Percentiles rank a stretch among this genome's conserved stretches.
Conservation (phyloP, 2,888 invertebrate species). For the Nesidiocoris tenuis region DNA sequence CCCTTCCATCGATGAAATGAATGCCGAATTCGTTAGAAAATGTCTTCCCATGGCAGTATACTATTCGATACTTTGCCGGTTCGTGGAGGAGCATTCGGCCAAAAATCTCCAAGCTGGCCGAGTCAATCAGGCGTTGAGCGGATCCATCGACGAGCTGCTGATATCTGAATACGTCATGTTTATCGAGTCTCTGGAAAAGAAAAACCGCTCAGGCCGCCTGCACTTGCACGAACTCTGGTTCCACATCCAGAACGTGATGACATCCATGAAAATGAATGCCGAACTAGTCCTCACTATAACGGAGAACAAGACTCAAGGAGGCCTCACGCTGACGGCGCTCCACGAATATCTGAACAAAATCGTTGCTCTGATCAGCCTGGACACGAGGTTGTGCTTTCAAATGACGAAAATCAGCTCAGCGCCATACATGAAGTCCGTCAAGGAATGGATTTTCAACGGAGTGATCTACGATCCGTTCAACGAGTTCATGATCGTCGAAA, state of each 20-base stretch:
- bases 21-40: conserved; percentile 32
- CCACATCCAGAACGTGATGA: conserved; percentile 72
- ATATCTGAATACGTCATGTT: conserved; percentile 77
- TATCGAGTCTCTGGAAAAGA: conserved; percentile 80
- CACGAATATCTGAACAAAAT: conserved; percentile 64
- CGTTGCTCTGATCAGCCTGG: conserved; percentile 54
- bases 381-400: conserved; percentile 28
- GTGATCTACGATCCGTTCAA: conserved; percentile 85
- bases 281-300: conserved; percentile 46
- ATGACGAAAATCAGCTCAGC: conserved; percentile 58
- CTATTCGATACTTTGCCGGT: conserved; percentile 24
- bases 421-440: conserved; percentile 87
- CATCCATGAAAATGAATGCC: conserved; percentile 29
- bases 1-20: conserved; percentile 27
- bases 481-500: conserved; percentile 56
- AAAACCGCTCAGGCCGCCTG: conserved; percentile 69
- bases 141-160: conserved; percentile 15
- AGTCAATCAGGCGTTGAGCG: conserved; percentile 27
- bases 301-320: conserved; percentile 73
- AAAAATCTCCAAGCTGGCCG: conserved; percentile 17
- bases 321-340: conserved; percentile 78
- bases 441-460: conserved; percentile 94
- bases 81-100: conserved; percentile 12
- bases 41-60: conserved; percentile 27
- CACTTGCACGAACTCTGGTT: conserved; percentile 87